A percentile compares a stretch with the other conserved stretches of the same genome.
These are phyloP conservation scores for Euwallacea similis DNA, from an alignment of 1,140 invertebrate species.

Conservation along the genomic window DNA sequence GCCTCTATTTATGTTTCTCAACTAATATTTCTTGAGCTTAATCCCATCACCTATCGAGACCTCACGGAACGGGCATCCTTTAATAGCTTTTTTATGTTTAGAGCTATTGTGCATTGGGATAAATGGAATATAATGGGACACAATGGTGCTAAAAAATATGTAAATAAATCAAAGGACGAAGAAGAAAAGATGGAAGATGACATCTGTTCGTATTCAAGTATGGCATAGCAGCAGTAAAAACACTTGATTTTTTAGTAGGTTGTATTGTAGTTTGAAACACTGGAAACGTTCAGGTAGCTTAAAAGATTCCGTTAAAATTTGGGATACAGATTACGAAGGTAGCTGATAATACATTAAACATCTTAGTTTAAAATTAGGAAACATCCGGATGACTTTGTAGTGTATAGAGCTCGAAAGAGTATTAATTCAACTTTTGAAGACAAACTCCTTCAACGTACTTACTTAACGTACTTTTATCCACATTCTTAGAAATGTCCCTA, in stretches of 20 bases:
- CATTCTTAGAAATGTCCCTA: too few relatives aligned
- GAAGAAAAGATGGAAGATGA: conserved; percentile 5
- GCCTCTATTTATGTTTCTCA: conserved; percentile 16
- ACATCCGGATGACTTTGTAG: too few relatives aligned
- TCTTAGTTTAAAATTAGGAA: too few relatives aligned
- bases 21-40: conserved; percentile 8
- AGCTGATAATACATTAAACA: too few relatives aligned
- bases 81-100: conserved; percentile 27
- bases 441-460: too few relatives aligned
- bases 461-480: too few relatives aligned
- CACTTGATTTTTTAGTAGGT: conserved; percentile 3
- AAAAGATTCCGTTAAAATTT: too few relatives aligned
- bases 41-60: conserved; percentile 17
- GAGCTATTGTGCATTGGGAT: conserved; percentile 10
- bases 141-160: conserved; percentile 19
- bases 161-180: conserved; percentile 22
- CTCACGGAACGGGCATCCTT: conserved; percentile 6
- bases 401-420: too few relatives aligned
- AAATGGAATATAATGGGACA: conserved; percentile 21
- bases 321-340: too few relatives aligned
- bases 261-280: too few relatives aligned
- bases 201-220: conserved; percentile 2
- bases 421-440: too few relatives aligned
- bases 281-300: too few relatives aligned
- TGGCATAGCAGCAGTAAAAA: neutral